These are phyloP conservation scores for Oopsacas minuta DNA, from an alignment of 37 sponge, comb jelly and placozoan species.

Conservation along the genomic window DNA sequence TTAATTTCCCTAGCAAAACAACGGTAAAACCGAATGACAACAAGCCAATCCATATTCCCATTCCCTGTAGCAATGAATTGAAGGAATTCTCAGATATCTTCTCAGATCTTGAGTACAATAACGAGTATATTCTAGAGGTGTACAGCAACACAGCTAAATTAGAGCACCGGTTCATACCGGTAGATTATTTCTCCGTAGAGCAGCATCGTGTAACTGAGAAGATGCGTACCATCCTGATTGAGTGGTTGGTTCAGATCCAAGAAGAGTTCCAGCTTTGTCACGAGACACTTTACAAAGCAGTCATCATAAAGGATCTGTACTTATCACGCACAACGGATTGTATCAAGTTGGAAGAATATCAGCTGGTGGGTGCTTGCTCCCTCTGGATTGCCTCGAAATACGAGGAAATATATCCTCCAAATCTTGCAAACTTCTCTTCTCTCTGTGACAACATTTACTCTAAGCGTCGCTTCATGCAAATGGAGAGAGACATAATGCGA, in stretches of 20 bases:
- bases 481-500: constrained; percentile 36
- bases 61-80: neutral
- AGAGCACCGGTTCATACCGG: neutral
- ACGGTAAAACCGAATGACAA: neutral
- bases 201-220: constrained; percentile 18
- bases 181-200: constrained; percentile 19
- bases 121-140: neutral
- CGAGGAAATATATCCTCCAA: constrained; percentile 56
- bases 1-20: neutral
- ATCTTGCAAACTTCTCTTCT: constrained; percentile 31
- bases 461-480: constrained; percentile 19
- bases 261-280: constrained; percentile 31
- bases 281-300: constrained; percentile 36
- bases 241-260: constrained; percentile 52
- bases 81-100: constrained; percentile 5
- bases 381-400: constrained; percentile 50
- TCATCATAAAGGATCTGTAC: constrained; percentile 45
- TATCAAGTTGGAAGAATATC: constrained; percentile 30
- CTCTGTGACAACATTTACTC: constrained; percentile 45
- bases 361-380: constrained; percentile 47
- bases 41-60: neutral
- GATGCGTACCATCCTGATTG: constrained; percentile 36
- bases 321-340: constrained; percentile 17
- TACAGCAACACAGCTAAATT: neutral
- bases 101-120: neutral